Conservation (phyloP, 2,113 vertebrate species). For the Erythrolamprus reginae region DNA sequence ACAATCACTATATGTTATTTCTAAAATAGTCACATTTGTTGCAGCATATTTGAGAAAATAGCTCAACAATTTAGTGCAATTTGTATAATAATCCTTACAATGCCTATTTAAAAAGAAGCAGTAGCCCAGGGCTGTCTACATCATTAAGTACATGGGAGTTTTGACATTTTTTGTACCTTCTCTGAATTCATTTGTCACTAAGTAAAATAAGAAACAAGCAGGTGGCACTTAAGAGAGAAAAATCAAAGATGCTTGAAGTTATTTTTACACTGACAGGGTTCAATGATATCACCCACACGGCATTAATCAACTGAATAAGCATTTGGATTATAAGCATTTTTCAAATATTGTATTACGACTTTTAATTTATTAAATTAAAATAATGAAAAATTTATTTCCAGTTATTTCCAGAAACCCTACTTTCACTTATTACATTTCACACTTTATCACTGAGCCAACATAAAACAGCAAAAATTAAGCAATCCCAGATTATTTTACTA, state of each 20-base stretch:
- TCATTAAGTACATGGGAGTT: neutral
- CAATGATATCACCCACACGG: neutral
- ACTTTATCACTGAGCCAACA: neutral
- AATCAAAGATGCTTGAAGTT: neutral
- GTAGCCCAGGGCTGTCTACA: neutral
- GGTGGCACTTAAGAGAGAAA: neutral
- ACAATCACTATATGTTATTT: neutral
- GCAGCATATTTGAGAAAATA: neutral
- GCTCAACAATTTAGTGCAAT: neutral
- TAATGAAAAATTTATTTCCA: neutral
- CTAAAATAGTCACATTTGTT: neutral
- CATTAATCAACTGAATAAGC: neutral
- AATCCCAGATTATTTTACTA: neutral
- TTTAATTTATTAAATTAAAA: too few relatives aligned
- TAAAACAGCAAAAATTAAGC: neutral
- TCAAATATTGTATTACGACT: neutral
- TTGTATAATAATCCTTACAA: neutral
- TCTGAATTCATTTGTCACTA: neutral
- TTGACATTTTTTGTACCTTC: neutral
- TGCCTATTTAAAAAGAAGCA: neutral
- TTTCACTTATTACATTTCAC: neutral
- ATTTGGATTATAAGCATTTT: neutral
- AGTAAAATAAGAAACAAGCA: neutral
- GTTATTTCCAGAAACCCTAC: neutral
- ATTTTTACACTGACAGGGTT: slow-evolving; percentile 5